A percentile compares a stretch with the other conserved stretches of the same genome.
These are phyloP conservation scores for Cosmia trapezina DNA, from an alignment of 2,888 invertebrate genomes.

Conservation along the genomic window DNA sequence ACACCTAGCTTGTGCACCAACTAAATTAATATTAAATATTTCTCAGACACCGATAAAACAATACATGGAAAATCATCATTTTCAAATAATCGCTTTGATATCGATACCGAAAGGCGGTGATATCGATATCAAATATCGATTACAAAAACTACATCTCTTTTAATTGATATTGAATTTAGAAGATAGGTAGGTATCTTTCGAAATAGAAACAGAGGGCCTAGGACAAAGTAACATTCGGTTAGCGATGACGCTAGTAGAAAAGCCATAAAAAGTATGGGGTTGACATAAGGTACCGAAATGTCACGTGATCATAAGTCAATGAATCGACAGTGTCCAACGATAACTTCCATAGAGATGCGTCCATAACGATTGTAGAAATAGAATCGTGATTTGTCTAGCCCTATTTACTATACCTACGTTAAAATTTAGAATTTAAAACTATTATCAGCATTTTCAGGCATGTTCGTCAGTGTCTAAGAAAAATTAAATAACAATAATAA, in stretches of 20 bases:
- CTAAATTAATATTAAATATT: slow-evolving; percentile 14
- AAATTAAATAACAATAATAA: slow-evolving; percentile 39
- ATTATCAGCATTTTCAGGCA: neutral
- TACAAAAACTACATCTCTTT: neutral
- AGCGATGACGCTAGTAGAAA: no score
- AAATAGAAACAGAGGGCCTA: neutral
- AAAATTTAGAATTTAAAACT: no score
- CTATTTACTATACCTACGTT: neutral
- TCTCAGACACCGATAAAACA: slow-evolving; percentile 22
- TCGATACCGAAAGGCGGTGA: neutral
- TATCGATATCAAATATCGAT: neutral
- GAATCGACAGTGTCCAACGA: no score
- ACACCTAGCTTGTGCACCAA: slow-evolving; percentile 41
- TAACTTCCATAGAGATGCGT: no score
- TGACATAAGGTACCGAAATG: no score
- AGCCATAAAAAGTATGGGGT: no score
- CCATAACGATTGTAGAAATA: no score
- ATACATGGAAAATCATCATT: no score
- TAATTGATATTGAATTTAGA: slow-evolving; percentile 7
- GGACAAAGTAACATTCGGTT: no score
- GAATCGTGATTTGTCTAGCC: no score
- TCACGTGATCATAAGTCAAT: no score
- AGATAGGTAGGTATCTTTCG: neutral
- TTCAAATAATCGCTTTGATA: neutral
- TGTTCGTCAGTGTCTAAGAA: slow-evolving; percentile 20